These are phyloP conservation scores for Eupelmus urozonus DNA, from an alignment of 2,888 invertebrate genomes.

Conservation along the genomic window DNA sequence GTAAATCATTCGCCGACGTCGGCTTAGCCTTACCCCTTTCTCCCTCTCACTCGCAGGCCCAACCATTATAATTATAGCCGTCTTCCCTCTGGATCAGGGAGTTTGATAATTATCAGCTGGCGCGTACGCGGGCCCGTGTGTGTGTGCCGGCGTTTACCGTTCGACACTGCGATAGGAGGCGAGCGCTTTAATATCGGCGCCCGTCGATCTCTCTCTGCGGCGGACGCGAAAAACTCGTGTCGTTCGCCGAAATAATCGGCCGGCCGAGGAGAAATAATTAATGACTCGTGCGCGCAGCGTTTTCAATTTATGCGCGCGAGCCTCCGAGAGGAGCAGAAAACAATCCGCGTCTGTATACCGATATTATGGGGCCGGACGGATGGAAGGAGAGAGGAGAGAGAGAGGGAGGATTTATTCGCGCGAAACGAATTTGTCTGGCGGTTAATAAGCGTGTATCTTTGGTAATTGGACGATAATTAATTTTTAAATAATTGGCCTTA, in stretches of 20 bases:
- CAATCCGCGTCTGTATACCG: conserved; percentile 28
- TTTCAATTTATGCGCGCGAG: conserved; percentile 47
- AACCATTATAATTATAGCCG: conserved; percentile 34
- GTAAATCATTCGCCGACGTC: conserved; percentile 27
- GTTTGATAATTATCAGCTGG: conserved; percentile 24
- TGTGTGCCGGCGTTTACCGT: conserved; percentile 2
- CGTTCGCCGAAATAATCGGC: too few relatives aligned
- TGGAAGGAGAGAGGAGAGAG: background rate
- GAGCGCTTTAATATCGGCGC: too few relatives aligned
- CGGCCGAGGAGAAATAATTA: conserved; percentile 40
- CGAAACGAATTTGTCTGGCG: conserved; percentile 34
- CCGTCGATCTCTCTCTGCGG: too few relatives aligned
- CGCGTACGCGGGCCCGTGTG: background rate
- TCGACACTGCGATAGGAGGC: background rate
- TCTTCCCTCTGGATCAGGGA: background rate
- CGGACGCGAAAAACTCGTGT: too few relatives aligned
- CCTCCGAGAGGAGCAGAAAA: conserved; percentile 26
- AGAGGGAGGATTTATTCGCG: conserved; percentile 43
- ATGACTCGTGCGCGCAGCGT: background rate
- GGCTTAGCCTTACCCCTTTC: too few relatives aligned
- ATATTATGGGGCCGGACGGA: too few relatives aligned
- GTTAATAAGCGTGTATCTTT: conserved; percentile 25
- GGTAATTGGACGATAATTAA: conserved; percentile 37
- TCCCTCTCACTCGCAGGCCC: background rate
- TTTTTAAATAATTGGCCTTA: conserved; percentile 35